These are phyloP conservation scores for Crambe crambe DNA, from an alignment of 37 sponge, comb jelly and placozoan species.

Conservation along the genomic window DNA sequence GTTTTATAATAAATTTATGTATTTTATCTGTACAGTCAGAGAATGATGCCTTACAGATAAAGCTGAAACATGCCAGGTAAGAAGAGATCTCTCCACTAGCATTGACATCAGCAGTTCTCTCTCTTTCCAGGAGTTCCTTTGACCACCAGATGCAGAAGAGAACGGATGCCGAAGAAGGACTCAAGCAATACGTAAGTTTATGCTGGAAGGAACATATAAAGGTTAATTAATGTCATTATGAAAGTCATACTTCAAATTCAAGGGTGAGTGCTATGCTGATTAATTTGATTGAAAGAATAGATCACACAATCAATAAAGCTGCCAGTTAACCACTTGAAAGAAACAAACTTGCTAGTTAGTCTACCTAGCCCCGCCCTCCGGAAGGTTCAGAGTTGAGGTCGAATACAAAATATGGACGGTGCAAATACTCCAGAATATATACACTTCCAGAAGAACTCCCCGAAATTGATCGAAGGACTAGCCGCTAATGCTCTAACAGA, in stretches of 20 bases:
- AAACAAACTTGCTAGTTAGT: not conserved
- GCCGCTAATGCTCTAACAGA: not conserved
- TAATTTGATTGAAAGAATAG: too few relatives aligned
- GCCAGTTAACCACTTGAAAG: too few relatives aligned
- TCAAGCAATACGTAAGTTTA: conserved; percentile 61
- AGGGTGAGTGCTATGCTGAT: too few relatives aligned
- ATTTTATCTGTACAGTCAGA: conserved; percentile 17
- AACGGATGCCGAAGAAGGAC: conserved; percentile 30
- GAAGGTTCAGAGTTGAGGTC: too few relatives aligned
- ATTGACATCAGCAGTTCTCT: not conserved
- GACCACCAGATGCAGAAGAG: conserved; percentile 55
- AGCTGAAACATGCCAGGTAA: conserved; percentile 71
- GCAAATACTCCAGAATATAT: not conserved
- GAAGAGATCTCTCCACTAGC: not conserved
- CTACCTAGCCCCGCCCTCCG: too few relatives aligned
- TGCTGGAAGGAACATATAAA: not conserved
- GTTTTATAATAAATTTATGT: not conserved
- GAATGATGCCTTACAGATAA: conserved; percentile 62
- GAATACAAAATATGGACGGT: not conserved
- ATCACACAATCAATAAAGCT: too few relatives aligned
- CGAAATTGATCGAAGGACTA: not conserved
- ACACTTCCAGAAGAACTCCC: not conserved
- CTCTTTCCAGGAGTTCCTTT: conserved; percentile 31
- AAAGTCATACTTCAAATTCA: too few relatives aligned
- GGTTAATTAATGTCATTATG: too few relatives aligned